A percentile compares a stretch with the other conserved stretches of the same genome.
These are phyloP conservation scores for Darevskia mixta DNA, from an alignment of 2,797 vertebrate species.

Conservation along the genomic window DNA sequence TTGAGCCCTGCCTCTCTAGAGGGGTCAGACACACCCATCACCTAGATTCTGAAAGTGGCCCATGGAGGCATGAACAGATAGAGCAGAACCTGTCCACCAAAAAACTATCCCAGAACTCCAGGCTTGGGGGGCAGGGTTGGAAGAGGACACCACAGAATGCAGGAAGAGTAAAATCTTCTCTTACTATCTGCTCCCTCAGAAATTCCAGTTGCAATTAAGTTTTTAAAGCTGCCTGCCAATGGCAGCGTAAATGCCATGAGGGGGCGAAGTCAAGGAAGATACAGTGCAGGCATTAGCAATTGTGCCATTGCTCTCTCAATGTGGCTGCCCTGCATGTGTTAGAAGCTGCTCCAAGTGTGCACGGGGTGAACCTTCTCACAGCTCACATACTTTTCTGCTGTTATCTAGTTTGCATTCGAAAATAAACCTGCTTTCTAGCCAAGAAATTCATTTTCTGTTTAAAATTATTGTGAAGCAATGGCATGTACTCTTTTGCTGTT, in stretches of 20 bases:
- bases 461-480: not conserved
- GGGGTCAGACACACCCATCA: no score
- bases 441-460: slow-evolving; percentile 27
- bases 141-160: no score
- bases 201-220: no score
- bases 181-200: no score
- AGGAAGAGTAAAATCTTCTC: no score
- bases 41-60: no score
- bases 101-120: no score
- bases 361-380: slow-evolving; percentile 33
- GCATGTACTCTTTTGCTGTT: slow-evolving; percentile 20
- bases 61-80: no score
- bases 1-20: no score
- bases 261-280: not conserved
- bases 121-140: no score
- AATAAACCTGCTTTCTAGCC: slow-evolving; percentile 12
- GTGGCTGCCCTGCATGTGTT: not conserved
- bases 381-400: slow-evolving; percentile 13
- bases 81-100: no score
- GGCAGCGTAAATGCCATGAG: not conserved
- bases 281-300: not conserved
- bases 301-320: not conserved
- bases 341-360: not conserved
- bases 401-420: slow-evolving; percentile 12
- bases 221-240: not conserved